Evolutionary conservation across 2,888 invertebrate species (phyloP).

Genomic region (Tholera decimalis): DNA sequence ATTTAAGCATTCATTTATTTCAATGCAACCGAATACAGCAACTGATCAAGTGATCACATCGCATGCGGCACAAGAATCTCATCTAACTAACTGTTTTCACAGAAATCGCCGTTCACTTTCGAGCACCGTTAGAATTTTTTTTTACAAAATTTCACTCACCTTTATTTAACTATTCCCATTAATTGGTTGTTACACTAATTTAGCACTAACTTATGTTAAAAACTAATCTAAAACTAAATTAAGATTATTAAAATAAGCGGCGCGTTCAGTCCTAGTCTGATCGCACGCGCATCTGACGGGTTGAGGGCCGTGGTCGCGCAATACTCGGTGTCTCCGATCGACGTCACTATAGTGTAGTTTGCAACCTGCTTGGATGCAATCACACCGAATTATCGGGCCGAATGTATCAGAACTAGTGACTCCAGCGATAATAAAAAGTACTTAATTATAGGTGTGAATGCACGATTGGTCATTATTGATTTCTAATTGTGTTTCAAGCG

Average conservation of each 20-base stretch:
- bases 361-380: conserved; percentile 77
- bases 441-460: conserved; percentile 5
- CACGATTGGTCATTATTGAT: conserved; percentile 51
- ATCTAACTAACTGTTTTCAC: conserved; percentile 75
- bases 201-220: conserved; percentile 62
- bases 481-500: conserved; percentile 18
- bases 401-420: conserved; percentile 40
- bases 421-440: conserved; percentile 5
- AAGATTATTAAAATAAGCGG: conserved; percentile 59
- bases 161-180: conserved; percentile 73
- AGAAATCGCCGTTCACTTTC: conserved; percentile 72
- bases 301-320: conserved; percentile 65
- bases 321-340: conserved; percentile 63
- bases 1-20: conserved; percentile 8
- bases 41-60: conserved; percentile 33
- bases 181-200: conserved; percentile 70
- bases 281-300: conserved; percentile 81
- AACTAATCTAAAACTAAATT: conserved; percentile 58
- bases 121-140: conserved; percentile 72
- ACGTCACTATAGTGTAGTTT: conserved; percentile 75
- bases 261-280: conserved; percentile 70
- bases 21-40: conserved; percentile 15
- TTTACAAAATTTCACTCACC: conserved; percentile 77
- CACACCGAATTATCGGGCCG: conserved; percentile 72
- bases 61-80: conserved; percentile 58